These are phyloP conservation scores for Xerus rutilus DNA, from an alignment of 2,797 vertebrate genomes.

Conservation along the genomic window DNA sequence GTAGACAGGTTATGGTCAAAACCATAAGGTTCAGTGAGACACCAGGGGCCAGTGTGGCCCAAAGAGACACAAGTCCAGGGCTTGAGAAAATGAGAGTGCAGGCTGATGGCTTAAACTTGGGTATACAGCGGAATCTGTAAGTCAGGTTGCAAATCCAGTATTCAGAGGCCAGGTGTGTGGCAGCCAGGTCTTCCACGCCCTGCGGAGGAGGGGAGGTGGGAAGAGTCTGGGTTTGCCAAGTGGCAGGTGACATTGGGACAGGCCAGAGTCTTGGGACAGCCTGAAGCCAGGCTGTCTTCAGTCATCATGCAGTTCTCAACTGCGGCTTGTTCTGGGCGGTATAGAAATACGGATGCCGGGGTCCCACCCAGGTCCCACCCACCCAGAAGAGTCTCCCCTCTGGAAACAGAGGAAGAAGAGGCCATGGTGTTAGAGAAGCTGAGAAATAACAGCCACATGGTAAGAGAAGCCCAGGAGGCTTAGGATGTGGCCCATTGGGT, in stretches of 20 bases:
- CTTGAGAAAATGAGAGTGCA: neutral
- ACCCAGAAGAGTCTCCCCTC: neutral
- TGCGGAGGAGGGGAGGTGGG: neutral
- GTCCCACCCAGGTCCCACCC: neutral
- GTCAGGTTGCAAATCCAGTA: neutral
- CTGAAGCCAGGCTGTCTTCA: neutral
- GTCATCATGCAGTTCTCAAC: neutral
- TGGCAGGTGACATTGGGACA: neutral
- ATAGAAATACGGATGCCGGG: neutral
- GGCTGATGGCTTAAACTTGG: neutral
- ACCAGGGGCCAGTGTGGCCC: accelerated
- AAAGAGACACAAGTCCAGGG: neutral
- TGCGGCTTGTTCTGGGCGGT: accelerated
- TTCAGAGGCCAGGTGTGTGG: neutral
- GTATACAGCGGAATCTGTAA: accelerated
- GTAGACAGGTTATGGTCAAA: neutral
- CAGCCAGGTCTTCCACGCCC: neutral
- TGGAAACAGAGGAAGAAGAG: neutral
- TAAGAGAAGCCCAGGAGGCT: too few species aligned
- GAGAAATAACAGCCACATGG: neutral
- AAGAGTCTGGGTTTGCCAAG: too few species aligned
- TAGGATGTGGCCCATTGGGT: neutral
- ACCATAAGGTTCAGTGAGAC: too few species aligned
- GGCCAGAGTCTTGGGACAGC: too few species aligned
- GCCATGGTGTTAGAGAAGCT: neutral